These are phyloP conservation scores for Hemibagrus wyckioides DNA, from an alignment of 2,113 vertebrate genomes.

Conservation along the genomic window DNA sequence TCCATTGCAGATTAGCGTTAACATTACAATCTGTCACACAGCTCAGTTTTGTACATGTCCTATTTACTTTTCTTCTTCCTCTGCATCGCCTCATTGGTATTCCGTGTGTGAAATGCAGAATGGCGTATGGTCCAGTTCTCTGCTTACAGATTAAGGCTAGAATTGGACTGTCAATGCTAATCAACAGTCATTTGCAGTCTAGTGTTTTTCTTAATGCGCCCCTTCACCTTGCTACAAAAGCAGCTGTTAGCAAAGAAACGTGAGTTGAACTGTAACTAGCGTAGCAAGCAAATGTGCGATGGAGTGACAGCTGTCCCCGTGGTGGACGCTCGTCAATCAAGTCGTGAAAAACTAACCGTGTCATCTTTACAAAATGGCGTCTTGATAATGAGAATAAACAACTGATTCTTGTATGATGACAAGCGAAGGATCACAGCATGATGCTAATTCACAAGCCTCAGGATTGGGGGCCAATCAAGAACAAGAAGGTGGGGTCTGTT, in stretches of 20 bases:
- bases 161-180: slow-evolving; percentile 26
- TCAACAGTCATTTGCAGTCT: slow-evolving; percentile 25
- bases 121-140: background rate
- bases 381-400: background rate
- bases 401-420: background rate
- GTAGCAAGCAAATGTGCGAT: background rate
- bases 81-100: background rate
- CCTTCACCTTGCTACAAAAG: slow-evolving; percentile 3
- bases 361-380: background rate
- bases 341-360: background rate
- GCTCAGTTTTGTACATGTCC: background rate
- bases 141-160: slow-evolving; percentile 20
- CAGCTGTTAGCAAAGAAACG: slow-evolving; percentile 6
- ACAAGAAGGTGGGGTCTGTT: background rate
- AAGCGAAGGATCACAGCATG: background rate
- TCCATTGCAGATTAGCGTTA: background rate
- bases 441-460: background rate
- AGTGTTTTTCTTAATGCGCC: slow-evolving; percentile 19
- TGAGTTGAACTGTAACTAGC: background rate
- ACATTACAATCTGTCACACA: too few species aligned
- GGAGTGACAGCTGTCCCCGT: background rate
- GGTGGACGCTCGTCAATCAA: background rate
- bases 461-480: background rate
- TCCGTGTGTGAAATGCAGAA: background rate
- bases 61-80: background rate